A percentile compares a stretch with the other conserved stretches of the same genome.
phyloP scores from a whole-genome alignment of 2,797 vertebrate species.

The Cynodonichthys magdalenae region DNA sequence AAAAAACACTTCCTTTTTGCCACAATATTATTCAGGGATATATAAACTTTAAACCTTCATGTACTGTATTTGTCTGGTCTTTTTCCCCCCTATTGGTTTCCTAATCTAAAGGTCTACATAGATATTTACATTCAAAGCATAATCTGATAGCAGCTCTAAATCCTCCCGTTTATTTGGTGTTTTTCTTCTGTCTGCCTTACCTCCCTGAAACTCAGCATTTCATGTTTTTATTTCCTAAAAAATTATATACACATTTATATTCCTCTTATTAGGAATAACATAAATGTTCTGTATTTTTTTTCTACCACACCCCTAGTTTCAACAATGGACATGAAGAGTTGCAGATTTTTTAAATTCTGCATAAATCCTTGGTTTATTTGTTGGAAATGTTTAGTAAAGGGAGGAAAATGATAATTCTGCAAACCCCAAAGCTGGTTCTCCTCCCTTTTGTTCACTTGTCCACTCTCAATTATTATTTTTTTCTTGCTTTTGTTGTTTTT shows the following conservation, averaged over 20 bases:
- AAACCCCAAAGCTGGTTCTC: not conserved
- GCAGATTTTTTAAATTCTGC: constrained; percentile 46
- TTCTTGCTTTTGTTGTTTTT: not conserved
- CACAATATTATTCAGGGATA: not conserved
- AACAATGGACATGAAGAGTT: constrained; percentile 36
- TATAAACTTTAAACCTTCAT: not conserved
- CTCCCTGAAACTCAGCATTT: constrained; percentile 19
- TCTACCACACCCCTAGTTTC: constrained; percentile 27
- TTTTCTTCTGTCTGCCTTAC: constrained; percentile 12
- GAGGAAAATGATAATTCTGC: constrained; percentile 12
- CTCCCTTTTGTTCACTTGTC: not conserved
- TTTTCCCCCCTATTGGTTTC: not conserved
- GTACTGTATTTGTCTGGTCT: not conserved
- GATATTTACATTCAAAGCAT: constrained; percentile 5
- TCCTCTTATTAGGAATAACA: constrained; percentile 59
- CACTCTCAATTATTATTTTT: not conserved
- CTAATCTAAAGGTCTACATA: not conserved
- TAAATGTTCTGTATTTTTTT: constrained; percentile 26
- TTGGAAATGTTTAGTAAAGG: constrained; percentile 24
- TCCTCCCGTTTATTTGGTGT: constrained; percentile 7
- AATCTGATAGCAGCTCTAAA: not conserved
- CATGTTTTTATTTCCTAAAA: constrained; percentile 37
- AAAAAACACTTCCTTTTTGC: not conserved
- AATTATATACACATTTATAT: constrained; percentile 34
- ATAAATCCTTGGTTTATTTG: constrained; percentile 26